A percentile compares a stretch with the other conserved stretches of the same genome.
Evolutionary conservation across 2,888 invertebrate genomes (phyloP).

Genomic region (Gisinianus flammeolus): DNA sequence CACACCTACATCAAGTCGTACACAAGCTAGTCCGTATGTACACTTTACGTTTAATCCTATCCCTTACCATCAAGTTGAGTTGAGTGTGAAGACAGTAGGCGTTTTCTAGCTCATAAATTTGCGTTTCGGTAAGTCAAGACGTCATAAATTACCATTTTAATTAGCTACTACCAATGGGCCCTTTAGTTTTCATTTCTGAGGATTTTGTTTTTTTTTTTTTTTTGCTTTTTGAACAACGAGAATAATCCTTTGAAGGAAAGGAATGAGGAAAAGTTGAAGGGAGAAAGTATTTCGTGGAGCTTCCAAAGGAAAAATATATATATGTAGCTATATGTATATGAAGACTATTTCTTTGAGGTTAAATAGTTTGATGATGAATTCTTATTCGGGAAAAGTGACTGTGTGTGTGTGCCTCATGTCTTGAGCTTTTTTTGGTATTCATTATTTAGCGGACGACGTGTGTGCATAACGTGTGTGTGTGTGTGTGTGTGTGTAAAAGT

Average conservation of each 20-base stretch:
- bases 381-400: neutral
- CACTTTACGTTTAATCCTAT: too few relatives aligned
- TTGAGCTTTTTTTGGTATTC: too few relatives aligned
- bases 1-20: too few relatives aligned
- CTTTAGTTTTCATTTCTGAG: constrained; percentile 11
- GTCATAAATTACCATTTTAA: constrained; percentile 44
- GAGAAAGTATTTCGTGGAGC: neutral
- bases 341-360: neutral
- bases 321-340: neutral
- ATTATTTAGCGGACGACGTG: neutral
- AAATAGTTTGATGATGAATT: neutral
- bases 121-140: constrained; percentile 40
- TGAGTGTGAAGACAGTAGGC: constrained; percentile 44
- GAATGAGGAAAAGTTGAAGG: neutral
- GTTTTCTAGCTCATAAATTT: constrained; percentile 41
- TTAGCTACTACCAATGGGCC: constrained; percentile 37
- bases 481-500: neutral
- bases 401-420: too few relatives aligned
- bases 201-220: neutral
- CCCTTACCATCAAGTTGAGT: constrained; percentile 25
- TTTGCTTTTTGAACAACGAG: neutral
- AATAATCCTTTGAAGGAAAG: too few relatives aligned
- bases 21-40: too few relatives aligned
- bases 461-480: neutral
- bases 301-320: too few relatives aligned